These are phyloP conservation scores for Rostratula benghalensis DNA, from an alignment of 2,113 vertebrate species.

Conservation along the genomic window DNA sequence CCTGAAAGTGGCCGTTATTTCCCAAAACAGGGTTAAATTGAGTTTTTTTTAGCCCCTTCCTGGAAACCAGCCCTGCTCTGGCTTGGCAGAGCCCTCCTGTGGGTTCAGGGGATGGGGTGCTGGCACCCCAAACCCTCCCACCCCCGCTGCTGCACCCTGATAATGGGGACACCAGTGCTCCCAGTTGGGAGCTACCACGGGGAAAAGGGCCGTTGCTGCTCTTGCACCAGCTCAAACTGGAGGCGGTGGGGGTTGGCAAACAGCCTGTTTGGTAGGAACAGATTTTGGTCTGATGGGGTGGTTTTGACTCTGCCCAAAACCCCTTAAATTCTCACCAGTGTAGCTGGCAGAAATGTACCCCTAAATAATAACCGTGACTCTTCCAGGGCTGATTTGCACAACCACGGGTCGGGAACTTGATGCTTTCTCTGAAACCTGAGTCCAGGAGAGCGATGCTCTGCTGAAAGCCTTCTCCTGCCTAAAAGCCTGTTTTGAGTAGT, in stretches of 20 bases:
- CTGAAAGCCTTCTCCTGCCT: neutral
- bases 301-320: neutral
- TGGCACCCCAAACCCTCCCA: neutral
- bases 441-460: neutral
- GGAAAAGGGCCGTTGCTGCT: no score
- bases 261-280: no score
- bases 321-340: rapidly evolving
- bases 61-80: neutral
- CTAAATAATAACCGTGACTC: neutral
- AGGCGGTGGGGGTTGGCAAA: no score
- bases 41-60: neutral
- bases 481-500: neutral
- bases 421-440: neutral
- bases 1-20: neutral
- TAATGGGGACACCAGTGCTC: neutral
- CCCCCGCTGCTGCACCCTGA: neutral
- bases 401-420: no score
- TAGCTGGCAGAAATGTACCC: no score
- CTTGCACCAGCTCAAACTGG: neutral
- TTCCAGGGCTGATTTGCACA: rapidly evolving
- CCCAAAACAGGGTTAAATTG: neutral
- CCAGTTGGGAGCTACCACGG: neutral
- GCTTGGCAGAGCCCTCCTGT: no score
- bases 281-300: no score
- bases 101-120: neutral